These are phyloP conservation scores for Popillia japonica DNA, from an alignment of 1,140 invertebrate genomes.

Conservation along the genomic window DNA sequence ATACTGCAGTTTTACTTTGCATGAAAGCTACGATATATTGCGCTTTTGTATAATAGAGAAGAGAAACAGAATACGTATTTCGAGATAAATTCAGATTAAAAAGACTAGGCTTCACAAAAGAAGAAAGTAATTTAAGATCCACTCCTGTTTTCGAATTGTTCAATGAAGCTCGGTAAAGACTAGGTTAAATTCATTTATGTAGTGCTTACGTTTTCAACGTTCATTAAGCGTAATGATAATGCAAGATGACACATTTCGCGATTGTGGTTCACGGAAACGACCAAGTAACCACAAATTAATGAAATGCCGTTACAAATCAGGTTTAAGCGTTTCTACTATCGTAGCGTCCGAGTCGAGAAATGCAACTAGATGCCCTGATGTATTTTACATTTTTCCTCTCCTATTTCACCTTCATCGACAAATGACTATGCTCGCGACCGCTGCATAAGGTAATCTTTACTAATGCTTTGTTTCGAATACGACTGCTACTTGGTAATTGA, in stretches of 20 bases:
- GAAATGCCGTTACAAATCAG: constrained; percentile 33
- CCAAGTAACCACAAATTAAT: constrained; percentile 30
- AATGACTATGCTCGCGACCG: not conserved
- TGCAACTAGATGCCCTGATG: constrained; percentile 14
- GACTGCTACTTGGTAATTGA: constrained; percentile 6
- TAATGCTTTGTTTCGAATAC: constrained; percentile 23
- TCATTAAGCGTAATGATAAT: constrained; percentile 13
- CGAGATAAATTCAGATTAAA: too few species aligned
- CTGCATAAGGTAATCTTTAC: constrained; percentile 3
- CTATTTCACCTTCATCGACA: constrained; percentile 34
- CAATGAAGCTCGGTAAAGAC: not conserved
- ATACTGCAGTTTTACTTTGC: too few species aligned
- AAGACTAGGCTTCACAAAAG: too few species aligned
- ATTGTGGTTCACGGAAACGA: not conserved
- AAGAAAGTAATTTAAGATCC: too few species aligned
- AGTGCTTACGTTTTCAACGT: not conserved
- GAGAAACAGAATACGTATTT: too few species aligned
- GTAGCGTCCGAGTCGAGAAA: constrained; percentile 2
- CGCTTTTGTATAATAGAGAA: too few species aligned
- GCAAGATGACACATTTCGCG: constrained; percentile 24
- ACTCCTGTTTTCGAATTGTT: too few species aligned
- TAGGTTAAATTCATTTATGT: constrained; percentile 19
- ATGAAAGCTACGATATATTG: too few species aligned
- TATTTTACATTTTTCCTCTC: constrained; percentile 15
- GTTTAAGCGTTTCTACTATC: constrained; percentile 21